Base-by-base conservation (phyloP, 2,888 invertebrate species). In the Lasioglossum pauxillum region DNA sequence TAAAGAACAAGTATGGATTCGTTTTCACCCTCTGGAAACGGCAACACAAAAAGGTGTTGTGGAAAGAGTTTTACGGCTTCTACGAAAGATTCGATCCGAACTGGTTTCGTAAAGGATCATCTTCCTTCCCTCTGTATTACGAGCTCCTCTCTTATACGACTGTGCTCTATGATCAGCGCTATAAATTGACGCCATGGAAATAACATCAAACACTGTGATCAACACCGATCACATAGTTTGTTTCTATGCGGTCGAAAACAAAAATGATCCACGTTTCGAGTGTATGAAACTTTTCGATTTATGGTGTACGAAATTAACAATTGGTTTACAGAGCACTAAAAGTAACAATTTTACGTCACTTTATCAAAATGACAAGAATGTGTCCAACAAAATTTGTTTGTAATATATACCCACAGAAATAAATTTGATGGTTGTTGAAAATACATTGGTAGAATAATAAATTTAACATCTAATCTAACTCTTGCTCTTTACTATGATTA, bases 61-160 rank as follows among this genome's bases (percentile, higher is more conserved):
- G 38, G 74, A 60, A 74, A 73, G 64, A 41, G 71, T 85, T 84
- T 85, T 84, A 85, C 53, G 80, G 84, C 69, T 74, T 77, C 77
- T 46, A 69, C 31, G 67, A 44, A 85, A 74, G 76, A 77, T 80
- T 84, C 84, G 84, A 85, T 80, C 64, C 84, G 69, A 64, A 80
- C 60, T 78, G 85, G 64, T 85, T 84, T 84, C 80, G 57, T 71
- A 44, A 84, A 83, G 69, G 80, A 84, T 84, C 84, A 46, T 75
- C 78, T 84, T 64, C 76, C 41, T 78, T 74, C 23, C 60, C 67
- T 49, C 14, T 35, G 46, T 31, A 57, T 67, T 73, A 44, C n/a
- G n/a, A 8, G 5, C 5, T 8, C 7, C 46, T n/a, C 23, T 35
- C n/a, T 76, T 76, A 41, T 73, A 60, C 75, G 67, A 76, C 46